Evolutionary conservation across 2,797 vertebrate species (phyloP).

Genomic region (Phrynocephalus guinanensis): DNA sequence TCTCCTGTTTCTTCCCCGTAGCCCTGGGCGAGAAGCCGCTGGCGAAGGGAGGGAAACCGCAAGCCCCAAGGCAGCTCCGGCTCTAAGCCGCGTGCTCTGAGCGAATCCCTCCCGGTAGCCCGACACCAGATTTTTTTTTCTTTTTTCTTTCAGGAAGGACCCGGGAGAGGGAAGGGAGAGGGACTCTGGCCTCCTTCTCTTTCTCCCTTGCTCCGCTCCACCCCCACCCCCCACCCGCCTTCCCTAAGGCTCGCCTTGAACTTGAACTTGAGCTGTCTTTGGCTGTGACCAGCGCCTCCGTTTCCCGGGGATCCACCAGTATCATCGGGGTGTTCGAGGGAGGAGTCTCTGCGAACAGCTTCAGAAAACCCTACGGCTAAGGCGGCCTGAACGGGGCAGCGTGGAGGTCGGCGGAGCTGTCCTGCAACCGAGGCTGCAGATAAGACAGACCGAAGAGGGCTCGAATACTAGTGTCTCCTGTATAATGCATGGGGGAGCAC

Average conservation of each 20-base stretch:
- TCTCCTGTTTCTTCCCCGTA: too few species aligned
- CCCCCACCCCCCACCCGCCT: background rate
- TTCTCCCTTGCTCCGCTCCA: background rate
- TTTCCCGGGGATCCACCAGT: slow-evolving; percentile 60
- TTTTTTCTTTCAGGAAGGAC: background rate
- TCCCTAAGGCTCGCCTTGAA: slow-evolving; percentile 72
- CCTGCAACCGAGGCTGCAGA: background rate
- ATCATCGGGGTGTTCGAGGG: background rate
- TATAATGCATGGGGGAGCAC: background rate
- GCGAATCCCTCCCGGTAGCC: background rate
- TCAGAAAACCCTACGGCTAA: background rate
- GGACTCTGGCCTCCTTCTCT: background rate
- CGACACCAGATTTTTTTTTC: slow-evolving; percentile 7
- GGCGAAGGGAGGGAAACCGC: rapidly evolving
- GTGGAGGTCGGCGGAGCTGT: background rate
- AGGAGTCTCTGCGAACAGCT: background rate
- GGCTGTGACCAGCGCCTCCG: background rate
- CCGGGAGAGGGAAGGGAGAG: slow-evolving; percentile 5
- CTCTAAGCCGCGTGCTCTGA: background rate
- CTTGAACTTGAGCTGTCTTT: slow-evolving; percentile 83
- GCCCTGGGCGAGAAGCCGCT: too few species aligned
- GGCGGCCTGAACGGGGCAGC: too few species aligned
- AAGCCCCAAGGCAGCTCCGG: background rate
- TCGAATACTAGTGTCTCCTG: background rate
- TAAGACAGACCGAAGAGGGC: too few species aligned